A percentile compares a stretch with the other conserved stretches of the same genome.
Evolutionary conservation across 2,797 vertebrate species (phyloP).

Genomic region (Atherinosoma microstoma): DNA sequence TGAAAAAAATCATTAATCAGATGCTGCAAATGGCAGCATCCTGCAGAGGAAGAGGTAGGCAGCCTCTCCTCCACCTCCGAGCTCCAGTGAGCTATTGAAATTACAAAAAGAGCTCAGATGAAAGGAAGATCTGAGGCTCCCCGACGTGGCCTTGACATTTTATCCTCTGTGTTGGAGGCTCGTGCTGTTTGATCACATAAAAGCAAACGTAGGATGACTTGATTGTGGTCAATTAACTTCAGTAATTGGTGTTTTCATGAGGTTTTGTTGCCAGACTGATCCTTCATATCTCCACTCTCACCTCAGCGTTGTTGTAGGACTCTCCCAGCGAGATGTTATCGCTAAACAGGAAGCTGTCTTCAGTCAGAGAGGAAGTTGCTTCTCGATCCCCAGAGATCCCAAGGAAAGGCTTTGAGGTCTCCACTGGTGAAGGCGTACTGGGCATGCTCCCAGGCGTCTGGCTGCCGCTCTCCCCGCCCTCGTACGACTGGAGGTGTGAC

Average conservation of each 20-base stretch:
- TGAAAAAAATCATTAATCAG: neutral
- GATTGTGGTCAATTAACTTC: neutral
- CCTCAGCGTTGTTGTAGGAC: conserved; percentile 89
- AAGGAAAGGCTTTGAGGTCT: conserved; percentile 87
- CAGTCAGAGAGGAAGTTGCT: conserved; percentile 67
- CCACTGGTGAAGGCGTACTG: conserved; percentile 94
- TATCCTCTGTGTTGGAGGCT: conserved; percentile 9
- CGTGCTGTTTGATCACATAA: conserved; percentile 1
- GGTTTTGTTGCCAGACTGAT: too few species aligned
- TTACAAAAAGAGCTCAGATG: conserved; percentile 16
- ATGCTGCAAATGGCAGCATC: conserved; percentile 3
- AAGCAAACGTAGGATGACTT: neutral
- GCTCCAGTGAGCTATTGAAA: conserved; percentile 8
- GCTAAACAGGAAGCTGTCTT: conserved; percentile 84
- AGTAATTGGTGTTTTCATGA: neutral
- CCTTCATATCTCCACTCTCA: conserved; percentile 58
- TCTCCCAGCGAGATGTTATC: conserved; percentile 89
- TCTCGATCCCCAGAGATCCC: conserved; percentile 82
- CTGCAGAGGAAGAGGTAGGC: conserved; percentile 4
- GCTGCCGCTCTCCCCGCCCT: conserved; percentile 85
- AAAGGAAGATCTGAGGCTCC: conserved; percentile 20
- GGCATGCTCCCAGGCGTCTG: conserved; percentile 90
- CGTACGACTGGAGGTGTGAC: conserved; percentile 87
- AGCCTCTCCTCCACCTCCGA: conserved; percentile 9
- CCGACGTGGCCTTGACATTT: conserved; percentile 36